Evolutionary conservation across 1,140 invertebrate genomes (phyloP).

Genomic region (Scaptomyza pallida): DNA sequence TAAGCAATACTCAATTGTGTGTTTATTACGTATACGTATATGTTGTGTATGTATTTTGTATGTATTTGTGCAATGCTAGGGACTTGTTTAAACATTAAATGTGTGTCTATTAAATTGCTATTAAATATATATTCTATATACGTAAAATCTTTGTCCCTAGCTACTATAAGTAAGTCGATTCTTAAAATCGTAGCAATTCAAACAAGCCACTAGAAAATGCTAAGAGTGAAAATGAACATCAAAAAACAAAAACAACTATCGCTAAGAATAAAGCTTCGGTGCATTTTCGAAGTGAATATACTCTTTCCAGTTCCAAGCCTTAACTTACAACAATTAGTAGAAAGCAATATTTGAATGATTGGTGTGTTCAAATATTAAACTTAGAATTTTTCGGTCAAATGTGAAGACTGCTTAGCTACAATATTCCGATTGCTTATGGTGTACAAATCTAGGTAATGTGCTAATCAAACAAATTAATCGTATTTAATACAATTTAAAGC

Average conservation of each 20-base stretch:
- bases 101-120: constrained; percentile 22
- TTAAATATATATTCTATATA: too few species aligned
- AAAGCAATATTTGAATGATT: constrained; percentile 1
- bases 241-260: constrained; percentile 16
- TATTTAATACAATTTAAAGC: neutral
- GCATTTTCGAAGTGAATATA: constrained; percentile 22
- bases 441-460: too few species aligned
- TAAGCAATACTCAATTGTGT: constrained; percentile 75
- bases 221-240: constrained; percentile 20
- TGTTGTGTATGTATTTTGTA: constrained; percentile 22
- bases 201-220: constrained; percentile 14
- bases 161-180: constrained; percentile 17
- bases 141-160: constrained; percentile 37
- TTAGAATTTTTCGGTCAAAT: neutral
- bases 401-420: neutral
- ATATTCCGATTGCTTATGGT: neutral
- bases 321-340: neutral
- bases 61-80: constrained; percentile 9
- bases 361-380: neutral
- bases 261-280: constrained; percentile 40
- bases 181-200: constrained; percentile 4
- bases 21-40: constrained; percentile 59
- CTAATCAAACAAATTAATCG: constrained; percentile 1
- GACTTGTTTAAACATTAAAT: neutral
- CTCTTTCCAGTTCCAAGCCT: constrained; percentile 25